Evolutionary conservation across 2,113 vertebrate species (phyloP), one percentile per base, ranked within the genome.

Genomic region (Astatoreochromis straeleni): DNA sequence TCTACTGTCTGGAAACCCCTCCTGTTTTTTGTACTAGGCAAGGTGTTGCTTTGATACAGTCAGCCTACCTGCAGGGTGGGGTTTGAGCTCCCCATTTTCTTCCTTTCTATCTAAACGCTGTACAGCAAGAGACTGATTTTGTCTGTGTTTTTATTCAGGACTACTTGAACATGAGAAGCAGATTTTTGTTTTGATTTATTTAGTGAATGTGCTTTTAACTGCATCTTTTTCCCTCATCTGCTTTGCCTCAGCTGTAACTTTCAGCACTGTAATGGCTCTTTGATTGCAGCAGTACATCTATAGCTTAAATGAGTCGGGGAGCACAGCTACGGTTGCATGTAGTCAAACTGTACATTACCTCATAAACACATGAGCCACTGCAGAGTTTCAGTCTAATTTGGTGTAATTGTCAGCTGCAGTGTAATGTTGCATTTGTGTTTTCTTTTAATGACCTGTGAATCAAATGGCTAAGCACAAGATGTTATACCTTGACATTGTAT

Each of bases 371-470:
- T 17, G 19, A 45, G 19, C 87, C 45, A 1, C 94, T 93, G 93
- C 88, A 40, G 78, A 92, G 80, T 60, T 82, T 92, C 90, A 84
- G 19, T 35, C 84, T 94, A 93, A 94, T 93, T 88, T 87, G 85
- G 24, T 6, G 60, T 90, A 94, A 93, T 93, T 90, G 86, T 83
- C 78, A 91, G 86, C 87, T 91, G 86, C 84, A 81, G 91, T 80
- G 80, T 84, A 89, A 87, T 55, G 84, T 90, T 87, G 89, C 88
- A 79, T 92, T 80, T 88, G 88, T 91, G 89, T 92, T 95, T 92
- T 87, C 88, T 88, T 91, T 91, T n/a, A 17, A 87, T 42, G 87
- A 88, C 85, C 86, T 81, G 55, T 45, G 80, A 91, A 86, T 45
- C 57, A 82, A 88, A 87, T 2, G 24, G 29, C 51, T 13, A 17